Evolutionary conservation across 2,797 vertebrate species (phyloP).

Genomic region (Chloroceryle amazona): DNA sequence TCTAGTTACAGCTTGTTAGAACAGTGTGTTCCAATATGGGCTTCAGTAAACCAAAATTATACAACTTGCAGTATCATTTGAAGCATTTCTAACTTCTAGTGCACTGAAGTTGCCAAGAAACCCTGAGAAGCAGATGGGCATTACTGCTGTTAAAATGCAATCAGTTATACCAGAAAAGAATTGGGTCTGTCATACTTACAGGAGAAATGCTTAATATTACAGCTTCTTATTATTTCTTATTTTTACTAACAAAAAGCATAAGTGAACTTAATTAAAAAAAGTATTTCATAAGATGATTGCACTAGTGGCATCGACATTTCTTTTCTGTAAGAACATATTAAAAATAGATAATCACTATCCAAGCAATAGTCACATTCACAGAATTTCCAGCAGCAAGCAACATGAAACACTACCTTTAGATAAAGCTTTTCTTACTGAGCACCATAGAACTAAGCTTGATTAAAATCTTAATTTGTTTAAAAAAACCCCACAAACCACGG

Average conservation of each 20-base stretch:
- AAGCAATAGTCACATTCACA: not conserved
- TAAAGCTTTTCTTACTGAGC: not conserved
- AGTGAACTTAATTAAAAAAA: not conserved
- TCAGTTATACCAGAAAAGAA: not conserved
- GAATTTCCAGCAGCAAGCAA: not conserved
- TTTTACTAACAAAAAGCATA: not conserved
- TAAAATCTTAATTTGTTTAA: not conserved
- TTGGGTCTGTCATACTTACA: not conserved
- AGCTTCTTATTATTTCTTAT: not conserved
- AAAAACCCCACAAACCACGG: not conserved
- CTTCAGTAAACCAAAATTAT: conserved; percentile 33
- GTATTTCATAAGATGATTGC: not conserved
- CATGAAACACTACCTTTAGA: not conserved
- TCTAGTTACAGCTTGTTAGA: conserved; percentile 31
- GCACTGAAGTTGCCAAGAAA: conserved; percentile 59
- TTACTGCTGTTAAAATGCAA: conserved; percentile 51
- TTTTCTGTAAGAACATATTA: not conserved
- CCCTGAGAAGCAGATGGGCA: conserved; percentile 55
- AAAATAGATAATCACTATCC: not conserved
- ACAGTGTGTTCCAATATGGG: conserved; percentile 49
- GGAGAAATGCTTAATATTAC: not conserved
- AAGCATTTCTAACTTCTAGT: conserved; percentile 45
- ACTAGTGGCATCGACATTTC: not conserved
- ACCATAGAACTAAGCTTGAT: not conserved
- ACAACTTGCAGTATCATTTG: conserved; percentile 26